These are phyloP conservation scores for Dipodomys spectabilis DNA, from an alignment of 2,113 vertebrate species.

Conservation along the genomic window DNA sequence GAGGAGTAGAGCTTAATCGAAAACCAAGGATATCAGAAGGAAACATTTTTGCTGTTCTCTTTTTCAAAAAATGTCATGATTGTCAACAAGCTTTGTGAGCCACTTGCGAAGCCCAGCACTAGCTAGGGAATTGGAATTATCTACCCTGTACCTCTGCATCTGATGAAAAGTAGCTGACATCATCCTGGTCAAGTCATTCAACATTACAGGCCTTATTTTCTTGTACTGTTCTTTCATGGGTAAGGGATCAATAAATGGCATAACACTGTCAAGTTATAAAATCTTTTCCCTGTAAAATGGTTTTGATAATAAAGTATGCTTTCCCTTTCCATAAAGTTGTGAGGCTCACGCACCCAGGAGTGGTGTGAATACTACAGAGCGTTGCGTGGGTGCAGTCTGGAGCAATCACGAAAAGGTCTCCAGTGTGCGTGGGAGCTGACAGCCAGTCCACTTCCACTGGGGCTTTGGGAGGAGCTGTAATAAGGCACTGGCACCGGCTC, in stretches of 20 bases:
- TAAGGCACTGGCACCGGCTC: constrained; percentile 77
- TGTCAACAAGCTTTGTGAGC: neutral
- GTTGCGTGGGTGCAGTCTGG: neutral
- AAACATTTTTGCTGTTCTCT: neutral
- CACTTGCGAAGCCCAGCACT: neutral
- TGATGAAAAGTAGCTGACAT: neutral
- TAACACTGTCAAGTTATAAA: neutral
- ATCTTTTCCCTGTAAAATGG: neutral
- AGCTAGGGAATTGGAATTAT: neutral
- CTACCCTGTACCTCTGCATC: neutral
- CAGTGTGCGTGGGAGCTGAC: constrained; percentile 66
- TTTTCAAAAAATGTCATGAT: neutral
- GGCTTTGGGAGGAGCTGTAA: constrained; percentile 80
- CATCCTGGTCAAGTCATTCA: constrained; percentile 5
- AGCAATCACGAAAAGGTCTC: constrained; percentile 63
- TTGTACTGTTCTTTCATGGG: neutral
- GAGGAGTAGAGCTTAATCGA: neutral
- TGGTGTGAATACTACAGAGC: neutral
- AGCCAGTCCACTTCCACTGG: constrained; percentile 78
- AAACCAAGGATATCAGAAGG: constrained; percentile 25
- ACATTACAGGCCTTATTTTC: neutral
- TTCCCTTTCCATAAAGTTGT: neutral
- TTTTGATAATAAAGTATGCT: neutral
- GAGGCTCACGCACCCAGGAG: neutral
- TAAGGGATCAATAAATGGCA: neutral